Evolutionary conservation across 2,888 invertebrate species (phyloP), one percentile per base, ranked within the genome.

Genomic region (Morpho deidamia): DNA sequence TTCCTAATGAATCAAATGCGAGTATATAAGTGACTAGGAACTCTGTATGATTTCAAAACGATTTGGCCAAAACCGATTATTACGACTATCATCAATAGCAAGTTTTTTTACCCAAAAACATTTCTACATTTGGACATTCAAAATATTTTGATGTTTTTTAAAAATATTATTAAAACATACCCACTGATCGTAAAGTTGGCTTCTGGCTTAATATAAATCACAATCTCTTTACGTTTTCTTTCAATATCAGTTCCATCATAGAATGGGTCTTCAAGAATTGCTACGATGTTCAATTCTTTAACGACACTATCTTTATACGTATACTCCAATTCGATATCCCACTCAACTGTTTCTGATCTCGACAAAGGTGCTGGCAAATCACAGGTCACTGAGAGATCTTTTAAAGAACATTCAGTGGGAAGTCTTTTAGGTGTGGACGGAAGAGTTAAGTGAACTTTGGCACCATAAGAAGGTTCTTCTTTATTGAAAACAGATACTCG

Each of bases 391-490:
- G 71, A 71, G 0, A 76, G 52, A 1, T 69, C 68, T 63, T 76
- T 64, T 7, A 86, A 64, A 1, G 73, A 71, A 53, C 88, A 89
- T 3, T 71, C 74, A 11, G 71, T 73, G 3, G 83, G 87, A 0
- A 87, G 70, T 51, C 87, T 69, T 55, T 75, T 76, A 0, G 83
- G 83, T 12, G 70, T 66, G 14, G 74, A 65, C 1, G 87, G 83
- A 1, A 88, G 58, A 0, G 66, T 64, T 1, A 89, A 61, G 7
- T 75, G 67, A 0, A 86, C 74, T 58, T 70, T 77, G 0, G 82
- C 81, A 8, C 80, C 84, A 39, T 81, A 87, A 0, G 85, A 85
- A n/a, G 89, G 86, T 61, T 89, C 89, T 51, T 77, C 81, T 49
- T 64, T 69, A 49, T 89, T 86, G 0, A 70, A 11, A 0, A 87